Evolutionary conservation across 2,797 vertebrate genomes (phyloP).

Genomic region (Tapera naevia): DNA sequence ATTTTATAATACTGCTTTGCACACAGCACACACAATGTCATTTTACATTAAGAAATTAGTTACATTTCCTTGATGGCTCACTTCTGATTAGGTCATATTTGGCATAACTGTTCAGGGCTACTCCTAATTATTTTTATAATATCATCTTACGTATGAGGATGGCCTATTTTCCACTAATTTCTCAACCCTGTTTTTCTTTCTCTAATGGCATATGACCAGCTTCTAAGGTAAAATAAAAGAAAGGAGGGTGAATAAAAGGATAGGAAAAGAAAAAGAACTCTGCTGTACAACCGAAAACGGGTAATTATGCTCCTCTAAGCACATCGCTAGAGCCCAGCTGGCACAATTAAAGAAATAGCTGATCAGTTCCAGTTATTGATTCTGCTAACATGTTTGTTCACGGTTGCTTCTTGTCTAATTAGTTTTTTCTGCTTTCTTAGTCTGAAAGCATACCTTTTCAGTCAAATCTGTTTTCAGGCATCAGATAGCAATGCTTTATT

Average conservation of each 20-base stretch:
- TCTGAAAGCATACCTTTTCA: conserved; percentile 79
- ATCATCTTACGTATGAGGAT: conserved; percentile 55
- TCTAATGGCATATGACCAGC: conserved; percentile 66
- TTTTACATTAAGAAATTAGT: conserved; percentile 72
- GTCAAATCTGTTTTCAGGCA: conserved; percentile 73
- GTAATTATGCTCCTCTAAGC: conserved; percentile 78
- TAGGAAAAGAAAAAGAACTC: conserved; percentile 51
- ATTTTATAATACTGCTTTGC: conserved; percentile 24
- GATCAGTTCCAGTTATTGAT: conserved; percentile 87
- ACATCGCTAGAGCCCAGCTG: conserved; percentile 74
- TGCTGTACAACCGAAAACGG: conserved; percentile 59
- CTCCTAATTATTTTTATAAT: conserved; percentile 68
- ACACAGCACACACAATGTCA: conserved; percentile 39
- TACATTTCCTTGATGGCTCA: conserved; percentile 68
- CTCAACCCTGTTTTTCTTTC: conserved; percentile 64
- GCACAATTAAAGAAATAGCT: conserved; percentile 84
- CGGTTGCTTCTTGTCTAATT: conserved; percentile 83
- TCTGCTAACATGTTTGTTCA: conserved; percentile 85
- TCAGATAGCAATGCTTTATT: conserved; percentile 67
- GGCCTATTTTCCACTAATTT: conserved; percentile 60
- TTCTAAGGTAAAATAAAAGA: conserved; percentile 57
- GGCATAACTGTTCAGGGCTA: conserved; percentile 41
- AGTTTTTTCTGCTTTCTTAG: conserved; percentile 80
- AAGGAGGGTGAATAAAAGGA: conserved; percentile 40
- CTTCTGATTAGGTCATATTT: conserved; percentile 70